Evolutionary conservation across 2,888 invertebrate species (phyloP).

Genomic region (Diarsia mendica): DNA sequence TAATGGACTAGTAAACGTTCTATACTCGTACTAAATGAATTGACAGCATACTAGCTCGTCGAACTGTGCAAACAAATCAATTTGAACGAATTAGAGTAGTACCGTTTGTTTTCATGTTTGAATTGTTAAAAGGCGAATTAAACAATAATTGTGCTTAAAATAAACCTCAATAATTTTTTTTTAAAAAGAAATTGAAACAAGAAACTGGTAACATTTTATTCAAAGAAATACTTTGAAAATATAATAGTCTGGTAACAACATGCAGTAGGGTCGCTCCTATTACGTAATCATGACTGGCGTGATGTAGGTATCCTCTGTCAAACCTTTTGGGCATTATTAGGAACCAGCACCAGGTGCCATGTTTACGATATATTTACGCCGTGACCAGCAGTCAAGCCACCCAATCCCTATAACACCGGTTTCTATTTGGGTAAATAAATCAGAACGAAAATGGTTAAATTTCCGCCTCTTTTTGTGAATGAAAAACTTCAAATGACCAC

Average conservation of each 20-base stretch:
- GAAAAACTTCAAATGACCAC: too few relatives aligned
- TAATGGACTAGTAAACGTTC: conserved; percentile 18
- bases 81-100: background rate
- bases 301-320: too few relatives aligned
- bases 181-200: too few relatives aligned
- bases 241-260: background rate
- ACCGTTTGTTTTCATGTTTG: background rate
- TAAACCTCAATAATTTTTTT: background rate
- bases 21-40: conserved; percentile 1
- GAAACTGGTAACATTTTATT: background rate
- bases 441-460: background rate
- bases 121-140: background rate
- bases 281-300: background rate
- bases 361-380: too few relatives aligned
- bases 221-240: background rate
- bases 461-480: background rate
- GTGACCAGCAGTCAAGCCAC: background rate
- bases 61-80: conserved; percentile 15
- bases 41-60: background rate
- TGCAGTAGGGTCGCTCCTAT: background rate
- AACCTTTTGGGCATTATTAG: too few relatives aligned
- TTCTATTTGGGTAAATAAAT: background rate
- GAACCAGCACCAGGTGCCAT: too few relatives aligned
- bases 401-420: background rate
- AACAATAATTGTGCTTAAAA: background rate